Conservation (phyloP, 2,113 vertebrate species). For the Onychostoma macrolepis region DNA sequence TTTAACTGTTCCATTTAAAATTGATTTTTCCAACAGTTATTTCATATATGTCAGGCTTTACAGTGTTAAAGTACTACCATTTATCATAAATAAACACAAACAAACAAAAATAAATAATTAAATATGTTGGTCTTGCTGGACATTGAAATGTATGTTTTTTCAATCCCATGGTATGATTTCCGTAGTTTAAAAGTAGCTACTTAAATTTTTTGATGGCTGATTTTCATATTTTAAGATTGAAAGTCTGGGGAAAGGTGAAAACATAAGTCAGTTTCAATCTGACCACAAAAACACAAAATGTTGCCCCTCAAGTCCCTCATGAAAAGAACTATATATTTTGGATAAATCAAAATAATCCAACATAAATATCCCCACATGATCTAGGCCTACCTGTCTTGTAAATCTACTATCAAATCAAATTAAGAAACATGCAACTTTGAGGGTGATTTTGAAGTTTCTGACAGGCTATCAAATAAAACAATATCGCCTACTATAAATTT, state of each 20-base stretch:
- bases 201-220: background rate
- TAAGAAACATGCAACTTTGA: background rate
- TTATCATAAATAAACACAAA: too few relatives aligned
- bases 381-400: background rate
- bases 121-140: too few relatives aligned
- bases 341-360: background rate
- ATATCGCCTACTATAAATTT: background rate
- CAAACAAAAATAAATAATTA: too few relatives aligned
- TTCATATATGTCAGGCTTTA: background rate
- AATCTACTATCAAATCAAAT: background rate
- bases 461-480: background rate
- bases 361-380: background rate
- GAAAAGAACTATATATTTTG: background rate
- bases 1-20: too few relatives aligned
- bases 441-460: background rate
- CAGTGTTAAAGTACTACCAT: background rate
- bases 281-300: background rate
- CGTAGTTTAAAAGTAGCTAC: background rate
- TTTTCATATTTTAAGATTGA: background rate
- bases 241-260: too few relatives aligned
- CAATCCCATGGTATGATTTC: background rate
- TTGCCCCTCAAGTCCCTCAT: background rate
- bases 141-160: too few relatives aligned
- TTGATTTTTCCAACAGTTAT: background rate
- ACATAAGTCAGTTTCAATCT: background rate